These are phyloP conservation scores for Cetonia aurata DNA, from an alignment of 2,888 invertebrate genomes.

Conservation along the genomic window DNA sequence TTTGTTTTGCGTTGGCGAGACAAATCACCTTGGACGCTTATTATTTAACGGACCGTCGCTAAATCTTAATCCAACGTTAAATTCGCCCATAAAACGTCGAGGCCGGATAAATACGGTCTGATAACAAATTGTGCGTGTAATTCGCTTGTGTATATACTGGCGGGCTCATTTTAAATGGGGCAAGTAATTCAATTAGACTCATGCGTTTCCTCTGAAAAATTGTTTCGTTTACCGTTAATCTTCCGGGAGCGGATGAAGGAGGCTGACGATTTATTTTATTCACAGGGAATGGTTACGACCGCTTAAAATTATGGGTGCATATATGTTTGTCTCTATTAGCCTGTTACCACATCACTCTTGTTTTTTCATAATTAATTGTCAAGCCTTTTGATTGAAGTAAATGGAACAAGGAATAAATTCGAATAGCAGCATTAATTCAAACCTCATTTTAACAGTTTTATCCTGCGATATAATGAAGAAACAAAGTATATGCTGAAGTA, in stretches of 20 bases:
- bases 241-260: not conserved
- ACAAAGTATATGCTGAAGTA: no score
- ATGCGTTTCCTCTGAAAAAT: constrained; percentile 26
- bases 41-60: constrained; percentile 16
- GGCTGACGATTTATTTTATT: constrained; percentile 13
- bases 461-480: no score
- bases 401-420: no score
- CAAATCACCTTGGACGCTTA: constrained; percentile 9
- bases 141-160: constrained; percentile 16
- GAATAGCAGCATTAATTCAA: no score
- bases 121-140: constrained; percentile 36
- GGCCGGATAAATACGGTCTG: constrained; percentile 23
- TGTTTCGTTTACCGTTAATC: constrained; percentile 8
- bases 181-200: constrained; percentile 36
- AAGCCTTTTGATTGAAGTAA: no score
- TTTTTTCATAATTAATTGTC: no score
- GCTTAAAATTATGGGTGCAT: no score
- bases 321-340: not conserved
- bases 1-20: no score
- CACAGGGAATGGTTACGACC: not conserved
- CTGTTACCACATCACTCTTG: no score
- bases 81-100: constrained; percentile 23
- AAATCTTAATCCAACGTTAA: constrained; percentile 29
- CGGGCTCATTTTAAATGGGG: constrained; percentile 25
- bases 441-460: no score